Evolutionary conservation across 2,113 vertebrate genomes (phyloP).

Genomic region (Danio rerio): DNA sequence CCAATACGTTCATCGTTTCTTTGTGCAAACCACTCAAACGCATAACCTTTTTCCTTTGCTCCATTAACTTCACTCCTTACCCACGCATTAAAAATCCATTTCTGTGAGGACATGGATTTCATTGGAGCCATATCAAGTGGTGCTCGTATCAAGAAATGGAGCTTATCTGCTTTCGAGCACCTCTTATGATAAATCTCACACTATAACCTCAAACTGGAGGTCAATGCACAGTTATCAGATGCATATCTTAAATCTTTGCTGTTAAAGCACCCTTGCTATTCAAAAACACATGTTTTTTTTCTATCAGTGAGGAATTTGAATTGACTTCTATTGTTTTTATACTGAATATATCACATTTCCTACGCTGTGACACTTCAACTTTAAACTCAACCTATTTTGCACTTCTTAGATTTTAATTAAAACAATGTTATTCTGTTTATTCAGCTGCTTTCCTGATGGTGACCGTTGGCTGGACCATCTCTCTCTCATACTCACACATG

Average conservation of each 20-base stretch:
- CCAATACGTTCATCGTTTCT: not conserved
- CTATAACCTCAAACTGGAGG: not conserved
- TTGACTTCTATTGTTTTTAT: not conserved
- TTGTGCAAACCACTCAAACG: not conserved
- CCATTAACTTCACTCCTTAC: not conserved
- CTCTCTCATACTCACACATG: too few species aligned
- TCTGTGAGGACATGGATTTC: not conserved
- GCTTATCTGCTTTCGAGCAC: not conserved
- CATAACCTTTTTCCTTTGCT: not conserved
- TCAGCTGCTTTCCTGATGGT: not conserved
- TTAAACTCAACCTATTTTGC: not conserved
- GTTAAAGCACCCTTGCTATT: not conserved
- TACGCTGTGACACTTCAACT: not conserved
- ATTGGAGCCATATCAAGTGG: not conserved
- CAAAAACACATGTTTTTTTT: not conserved
- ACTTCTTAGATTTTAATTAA: not conserved
- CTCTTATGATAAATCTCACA: not conserved
- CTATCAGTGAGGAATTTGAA: not conserved
- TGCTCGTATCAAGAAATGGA: not conserved
- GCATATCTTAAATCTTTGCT: not conserved
- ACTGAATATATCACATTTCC: not conserved
- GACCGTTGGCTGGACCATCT: not conserved
- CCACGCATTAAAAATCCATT: not conserved
- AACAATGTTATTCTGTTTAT: slow-evolving; percentile 3
- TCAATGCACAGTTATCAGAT: too few species aligned